Evolutionary conservation across 2,113 vertebrate species (phyloP), one percentile per base, ranked within the genome.

Genomic region (Colossoma macropomum): DNA sequence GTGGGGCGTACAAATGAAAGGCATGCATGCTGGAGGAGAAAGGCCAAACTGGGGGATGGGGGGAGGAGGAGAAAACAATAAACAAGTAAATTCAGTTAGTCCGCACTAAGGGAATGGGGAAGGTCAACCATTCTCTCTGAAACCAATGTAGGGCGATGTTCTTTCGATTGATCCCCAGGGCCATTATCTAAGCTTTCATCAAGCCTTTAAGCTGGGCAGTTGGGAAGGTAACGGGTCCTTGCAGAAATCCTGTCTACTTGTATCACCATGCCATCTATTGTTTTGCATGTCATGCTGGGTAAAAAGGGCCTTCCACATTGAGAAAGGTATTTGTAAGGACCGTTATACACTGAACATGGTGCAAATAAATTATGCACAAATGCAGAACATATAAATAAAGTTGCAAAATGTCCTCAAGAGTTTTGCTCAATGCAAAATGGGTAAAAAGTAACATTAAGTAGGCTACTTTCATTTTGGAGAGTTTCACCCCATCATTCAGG

Each of bases 1-100:
- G 72, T 66, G 82, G 84, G 84, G 84, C 71, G 48, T 84, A 80
- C 70, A 75, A 92, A 90, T 89, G 79, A 89, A 86, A 91, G 88
- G 89, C 85, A 88, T 89, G 78, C 81, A 59, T 9, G 81, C 80
- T 60, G 54, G 59, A 83, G 86, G 85, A 75, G 52, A 81, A 85
- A 85, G 85, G 25, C 21, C 75, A 41, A 30, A 32, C 28, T 34
- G 52, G 52, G 17, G 32, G 28, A 34, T 76, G 27, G 34, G 28
- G 21, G 48, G 2, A 70, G 69, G 86, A 71, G 65, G 81, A 71
- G 81, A 60, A 87, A 89, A 91, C 87, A 90, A 90, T 88, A 86
- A 89, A 89, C 83, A 90, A 89, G 78, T 72, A 72, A 79, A 83
- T 82, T 86, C 60, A 17, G 84, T 86, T 86, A 28, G 78, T 76